Conservation (phyloP, 2,113 vertebrate genomes). For the Scolopax mira region DNA sequence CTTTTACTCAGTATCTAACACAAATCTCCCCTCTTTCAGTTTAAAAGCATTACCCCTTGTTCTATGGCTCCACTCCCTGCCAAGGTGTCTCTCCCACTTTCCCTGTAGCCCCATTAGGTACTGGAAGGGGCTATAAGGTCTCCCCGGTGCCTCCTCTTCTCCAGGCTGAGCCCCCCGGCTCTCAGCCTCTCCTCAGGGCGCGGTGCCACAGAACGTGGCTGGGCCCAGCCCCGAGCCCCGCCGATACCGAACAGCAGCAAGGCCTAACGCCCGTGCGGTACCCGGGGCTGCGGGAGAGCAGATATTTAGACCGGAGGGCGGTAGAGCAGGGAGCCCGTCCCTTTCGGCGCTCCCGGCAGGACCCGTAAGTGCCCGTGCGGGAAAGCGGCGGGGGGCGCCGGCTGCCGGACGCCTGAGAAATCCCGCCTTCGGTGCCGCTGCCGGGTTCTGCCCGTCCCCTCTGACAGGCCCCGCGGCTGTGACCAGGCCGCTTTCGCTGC, state of each 20-base stretch:
- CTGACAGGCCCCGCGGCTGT: background rate
- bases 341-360: accelerated
- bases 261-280: too few species aligned
- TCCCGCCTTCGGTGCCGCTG: too few species aligned
- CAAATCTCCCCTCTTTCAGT: background rate
- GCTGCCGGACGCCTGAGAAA: background rate
- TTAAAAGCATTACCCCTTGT: background rate
- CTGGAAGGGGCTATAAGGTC: background rate
- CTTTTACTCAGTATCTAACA: background rate
- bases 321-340: background rate
- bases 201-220: accelerated
- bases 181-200: background rate
- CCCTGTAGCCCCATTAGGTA: background rate
- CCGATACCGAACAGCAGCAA: accelerated
- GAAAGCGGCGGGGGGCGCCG: background rate
- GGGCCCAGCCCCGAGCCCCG: too few species aligned
- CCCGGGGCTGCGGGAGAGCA: background rate
- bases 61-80: background rate
- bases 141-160: background rate
- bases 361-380: too few species aligned
- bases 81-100: background rate
- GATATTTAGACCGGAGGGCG: accelerated
- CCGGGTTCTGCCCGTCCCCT: background rate
- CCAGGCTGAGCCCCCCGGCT: background rate
- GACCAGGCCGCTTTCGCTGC: background rate